phyloP scores from a whole-genome alignment of 37 sponge, comb jelly and placozoan genomes.

The Ianthella basta region DNA sequence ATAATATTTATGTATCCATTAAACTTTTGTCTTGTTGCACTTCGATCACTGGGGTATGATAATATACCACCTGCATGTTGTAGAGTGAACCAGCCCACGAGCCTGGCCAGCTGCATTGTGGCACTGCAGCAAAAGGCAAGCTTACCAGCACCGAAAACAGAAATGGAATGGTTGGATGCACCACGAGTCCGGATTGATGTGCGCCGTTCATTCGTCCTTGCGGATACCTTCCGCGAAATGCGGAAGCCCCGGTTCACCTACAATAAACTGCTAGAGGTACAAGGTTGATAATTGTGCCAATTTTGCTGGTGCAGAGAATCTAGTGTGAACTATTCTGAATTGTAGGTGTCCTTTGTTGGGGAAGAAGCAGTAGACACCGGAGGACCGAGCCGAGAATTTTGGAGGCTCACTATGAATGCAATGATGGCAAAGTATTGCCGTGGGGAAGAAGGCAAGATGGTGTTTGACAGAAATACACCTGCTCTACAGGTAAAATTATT shows the following conservation, averaged over 20 bases:
- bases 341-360: slow-evolving; percentile 34
- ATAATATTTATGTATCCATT: too few relatives aligned
- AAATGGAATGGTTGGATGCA: background rate
- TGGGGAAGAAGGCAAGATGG: background rate
- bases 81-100: too few relatives aligned
- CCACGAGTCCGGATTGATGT: background rate
- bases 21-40: too few relatives aligned
- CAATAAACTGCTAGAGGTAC: slow-evolving; percentile 5
- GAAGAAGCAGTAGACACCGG: slow-evolving; percentile 38
- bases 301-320: background rate
- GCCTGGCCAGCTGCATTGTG: background rate
- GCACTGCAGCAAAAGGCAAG: background rate
- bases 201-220: background rate
- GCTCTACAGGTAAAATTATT: slow-evolving; percentile 12
- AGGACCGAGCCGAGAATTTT: slow-evolving; percentile 37
- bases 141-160: background rate
- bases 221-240: slow-evolving; percentile 8
- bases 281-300: too few relatives aligned
- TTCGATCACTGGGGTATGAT: too few relatives aligned
- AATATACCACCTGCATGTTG: too few relatives aligned
- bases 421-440: slow-evolving; percentile 13
- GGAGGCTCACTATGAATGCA: background rate
- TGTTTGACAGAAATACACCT: slow-evolving; percentile 2
- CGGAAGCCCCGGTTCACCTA: background rate
- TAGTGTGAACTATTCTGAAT: background rate